Base-by-base conservation (phyloP, 2,113 vertebrate species). In the Marmota flaviventris region DNA sequence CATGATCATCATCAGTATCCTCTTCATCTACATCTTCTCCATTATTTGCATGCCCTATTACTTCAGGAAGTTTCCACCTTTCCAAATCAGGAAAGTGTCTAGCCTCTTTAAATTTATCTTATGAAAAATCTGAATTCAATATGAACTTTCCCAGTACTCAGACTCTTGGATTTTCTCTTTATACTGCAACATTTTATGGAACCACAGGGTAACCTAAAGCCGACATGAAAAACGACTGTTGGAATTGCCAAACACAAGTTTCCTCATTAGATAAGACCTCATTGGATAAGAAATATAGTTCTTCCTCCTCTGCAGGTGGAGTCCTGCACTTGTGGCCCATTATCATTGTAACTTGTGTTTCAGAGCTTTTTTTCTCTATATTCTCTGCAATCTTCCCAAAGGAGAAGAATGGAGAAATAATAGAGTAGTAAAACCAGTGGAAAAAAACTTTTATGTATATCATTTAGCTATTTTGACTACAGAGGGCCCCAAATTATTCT, bases 341-440 rank as follows among this genome's bases (percentile, higher is more conserved):
- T 87, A 56, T 20, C 39, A 73, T 4, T 73, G n/a, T 61, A 69
- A 53, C 2, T 73, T 86, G 17, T 22, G 27, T n/a, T 53, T 88
- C 34, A 45, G 1, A 67, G 39, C 24, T 77, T 32, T 87, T 76
- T 92, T 45, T 7, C 25, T 24, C 4, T 13, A 5, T 39, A 24
- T 65, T 48, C 45, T 93, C 73, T 42, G 34, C 1, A 20, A 4
- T n/a, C 27, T 67, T 61, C 14, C 13, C 18, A 72, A 88, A 39
- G 17, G 24, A 8, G 17, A 81, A 94, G 1, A 73, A 48, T 17
- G 18, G 0, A n/a, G 70, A 86, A 67, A 48, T 24, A 72, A 90
- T 25, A 93, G 63, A 94, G 18, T 84, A 94, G 88, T 89, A 94
- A 97, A 93, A 85, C 53, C n/a, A 77, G 24, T 32, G 8, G 70